Conservation (phyloP, 2,797 vertebrate species). For the Coreius guichenoti region DNA sequence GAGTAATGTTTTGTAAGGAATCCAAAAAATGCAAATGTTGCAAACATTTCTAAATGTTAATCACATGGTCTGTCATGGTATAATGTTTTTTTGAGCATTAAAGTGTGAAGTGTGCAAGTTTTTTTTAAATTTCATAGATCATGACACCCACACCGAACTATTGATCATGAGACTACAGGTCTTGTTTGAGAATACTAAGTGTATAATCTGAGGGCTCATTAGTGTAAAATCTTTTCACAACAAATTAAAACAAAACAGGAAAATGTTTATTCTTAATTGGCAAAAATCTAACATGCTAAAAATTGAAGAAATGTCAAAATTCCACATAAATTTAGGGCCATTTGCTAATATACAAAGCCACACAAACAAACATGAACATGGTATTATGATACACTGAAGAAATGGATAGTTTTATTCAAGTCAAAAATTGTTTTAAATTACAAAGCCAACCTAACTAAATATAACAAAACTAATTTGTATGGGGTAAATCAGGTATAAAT, state of each 20-base stretch:
- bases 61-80: neutral
- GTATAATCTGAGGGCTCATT: neutral
- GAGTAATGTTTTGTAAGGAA: neutral
- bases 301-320: neutral
- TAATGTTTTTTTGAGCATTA: neutral
- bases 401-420: neutral
- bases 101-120: neutral
- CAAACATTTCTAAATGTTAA: neutral
- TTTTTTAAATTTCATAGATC: neutral
- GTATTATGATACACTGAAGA: neutral
- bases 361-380: neutral
- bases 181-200: neutral
- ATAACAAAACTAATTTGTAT: no score
- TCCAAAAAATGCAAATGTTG: no score
- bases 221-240: neutral
- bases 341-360: neutral
- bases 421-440: neutral
- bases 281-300: neutral
- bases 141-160: neutral
- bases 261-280: no score
- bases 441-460: neutral
- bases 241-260: neutral
- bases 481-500: no score
- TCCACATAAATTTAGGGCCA: neutral
- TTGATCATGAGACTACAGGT: no score